phyloP scores from a whole-genome alignment of 2,113 vertebrate genomes.

The Oncorhynchus clarkii region DNA sequence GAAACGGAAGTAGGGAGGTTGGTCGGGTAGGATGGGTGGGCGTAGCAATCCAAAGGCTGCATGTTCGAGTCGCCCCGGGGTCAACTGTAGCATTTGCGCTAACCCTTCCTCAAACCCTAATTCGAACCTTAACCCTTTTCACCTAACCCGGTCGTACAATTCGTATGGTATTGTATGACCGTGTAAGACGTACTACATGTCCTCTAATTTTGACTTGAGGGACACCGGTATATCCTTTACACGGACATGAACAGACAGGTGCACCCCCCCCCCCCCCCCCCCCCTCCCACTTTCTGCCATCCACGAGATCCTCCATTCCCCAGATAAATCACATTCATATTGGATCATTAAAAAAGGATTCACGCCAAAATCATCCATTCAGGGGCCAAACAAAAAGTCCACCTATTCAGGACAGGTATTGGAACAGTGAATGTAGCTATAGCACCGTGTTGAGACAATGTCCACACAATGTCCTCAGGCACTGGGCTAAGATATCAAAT shows the following conservation, averaged over 20 bases:
- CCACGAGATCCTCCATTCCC: neutral
- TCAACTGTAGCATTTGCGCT: no score
- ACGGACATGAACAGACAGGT: constrained; percentile 11
- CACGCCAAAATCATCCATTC: neutral
- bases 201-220: constrained; percentile 4
- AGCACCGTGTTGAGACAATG: neutral
- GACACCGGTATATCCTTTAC: neutral
- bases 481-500: neutral
- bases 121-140: no score
- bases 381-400: neutral
- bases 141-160: no score
- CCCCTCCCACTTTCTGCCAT: neutral
- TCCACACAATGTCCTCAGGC: neutral
- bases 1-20: neutral
- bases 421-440: neutral
- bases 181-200: neutral
- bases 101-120: no score
- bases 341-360: neutral
- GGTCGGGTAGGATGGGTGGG: neutral
- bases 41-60: no score
- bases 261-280: neutral
- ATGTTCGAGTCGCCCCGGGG: no score
- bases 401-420: neutral
- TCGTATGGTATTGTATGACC: no score
- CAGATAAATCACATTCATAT: neutral